Evolutionary conservation across 2,113 vertebrate species (phyloP).

Genomic region (Tupaia chinensis): DNA sequence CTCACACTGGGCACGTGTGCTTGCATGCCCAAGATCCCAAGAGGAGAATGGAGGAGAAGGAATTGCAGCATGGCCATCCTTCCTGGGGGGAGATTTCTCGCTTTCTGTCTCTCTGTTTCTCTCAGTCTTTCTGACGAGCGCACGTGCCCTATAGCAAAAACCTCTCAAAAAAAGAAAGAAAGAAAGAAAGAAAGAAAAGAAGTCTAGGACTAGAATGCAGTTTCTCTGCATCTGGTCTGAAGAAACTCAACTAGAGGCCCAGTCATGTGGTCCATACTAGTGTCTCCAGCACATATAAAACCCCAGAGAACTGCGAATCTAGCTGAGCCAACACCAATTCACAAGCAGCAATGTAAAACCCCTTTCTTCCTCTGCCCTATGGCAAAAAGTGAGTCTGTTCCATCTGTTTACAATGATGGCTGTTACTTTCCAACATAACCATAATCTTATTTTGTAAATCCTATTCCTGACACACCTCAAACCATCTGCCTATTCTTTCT

Average conservation of each 20-base stretch:
- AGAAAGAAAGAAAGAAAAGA: background rate
- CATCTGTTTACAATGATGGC: slow-evolving; percentile 66
- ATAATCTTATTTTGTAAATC: slow-evolving; percentile 79
- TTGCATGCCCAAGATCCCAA: too few relatives aligned
- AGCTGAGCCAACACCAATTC: slow-evolving; percentile 48
- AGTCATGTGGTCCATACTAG: background rate
- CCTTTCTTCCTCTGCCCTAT: slow-evolving; percentile 55
- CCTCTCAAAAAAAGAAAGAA: too few relatives aligned
- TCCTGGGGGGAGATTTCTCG: too few relatives aligned
- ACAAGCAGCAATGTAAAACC: slow-evolving; percentile 38
- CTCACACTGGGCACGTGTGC: too few relatives aligned
- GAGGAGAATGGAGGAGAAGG: too few relatives aligned
- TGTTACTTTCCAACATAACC: slow-evolving; percentile 70
- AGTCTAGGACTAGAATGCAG: background rate
- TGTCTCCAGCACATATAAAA: background rate
- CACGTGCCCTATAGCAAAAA: too few relatives aligned
- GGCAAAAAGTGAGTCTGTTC: slow-evolving; percentile 67
- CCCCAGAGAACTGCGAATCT: background rate
- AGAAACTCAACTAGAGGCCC: background rate
- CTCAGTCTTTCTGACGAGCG: too few relatives aligned
- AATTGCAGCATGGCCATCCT: too few relatives aligned
- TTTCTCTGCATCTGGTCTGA: background rate
- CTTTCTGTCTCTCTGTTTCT: too few relatives aligned
- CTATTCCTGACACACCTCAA: slow-evolving; percentile 80
- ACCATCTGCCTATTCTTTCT: slow-evolving; percentile 79